phyloP scores from a whole-genome alignment of 2,888 invertebrate species.

The Eilema depressum region DNA sequence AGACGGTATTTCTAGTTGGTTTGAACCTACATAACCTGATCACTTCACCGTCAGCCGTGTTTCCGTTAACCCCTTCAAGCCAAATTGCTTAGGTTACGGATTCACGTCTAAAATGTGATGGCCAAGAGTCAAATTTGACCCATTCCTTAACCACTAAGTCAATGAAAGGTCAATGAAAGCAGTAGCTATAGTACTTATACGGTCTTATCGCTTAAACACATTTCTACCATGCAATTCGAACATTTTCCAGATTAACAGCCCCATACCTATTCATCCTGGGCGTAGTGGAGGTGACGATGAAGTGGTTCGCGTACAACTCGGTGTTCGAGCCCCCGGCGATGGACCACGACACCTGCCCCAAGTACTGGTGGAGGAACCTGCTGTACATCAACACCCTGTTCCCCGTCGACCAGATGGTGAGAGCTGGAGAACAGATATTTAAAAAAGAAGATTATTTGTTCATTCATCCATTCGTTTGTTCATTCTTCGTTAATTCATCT shows the following conservation, averaged over 20 bases:
- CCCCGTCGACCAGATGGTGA: constrained; percentile 94
- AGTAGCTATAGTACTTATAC: too few species aligned
- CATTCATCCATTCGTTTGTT: background rate
- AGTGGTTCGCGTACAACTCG: constrained; percentile 93
- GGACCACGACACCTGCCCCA: constrained; percentile 93
- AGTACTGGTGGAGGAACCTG: constrained; percentile 96
- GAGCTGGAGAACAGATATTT: constrained; percentile 26
- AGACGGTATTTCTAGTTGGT: too few species aligned
- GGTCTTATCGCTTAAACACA: too few species aligned
- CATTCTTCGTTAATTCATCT: too few species aligned
- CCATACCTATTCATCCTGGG: constrained; percentile 95
- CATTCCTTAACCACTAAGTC: too few species aligned
- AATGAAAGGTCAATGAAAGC: too few species aligned
- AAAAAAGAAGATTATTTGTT: background rate
- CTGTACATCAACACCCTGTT: constrained; percentile 95
- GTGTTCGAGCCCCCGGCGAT: constrained; percentile 94
- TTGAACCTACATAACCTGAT: too few species aligned
- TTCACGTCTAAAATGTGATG: too few species aligned
- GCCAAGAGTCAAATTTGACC: too few species aligned
- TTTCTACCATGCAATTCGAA: background rate
- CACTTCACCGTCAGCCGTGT: too few species aligned
- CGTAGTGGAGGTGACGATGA: constrained; percentile 94
- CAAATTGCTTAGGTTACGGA: too few species aligned
- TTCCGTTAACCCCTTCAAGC: too few species aligned
- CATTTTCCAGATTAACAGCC: constrained; percentile 88